phyloP scores from a whole-genome alignment of 2,888 invertebrate species.

The Anarsia innoxiella region DNA sequence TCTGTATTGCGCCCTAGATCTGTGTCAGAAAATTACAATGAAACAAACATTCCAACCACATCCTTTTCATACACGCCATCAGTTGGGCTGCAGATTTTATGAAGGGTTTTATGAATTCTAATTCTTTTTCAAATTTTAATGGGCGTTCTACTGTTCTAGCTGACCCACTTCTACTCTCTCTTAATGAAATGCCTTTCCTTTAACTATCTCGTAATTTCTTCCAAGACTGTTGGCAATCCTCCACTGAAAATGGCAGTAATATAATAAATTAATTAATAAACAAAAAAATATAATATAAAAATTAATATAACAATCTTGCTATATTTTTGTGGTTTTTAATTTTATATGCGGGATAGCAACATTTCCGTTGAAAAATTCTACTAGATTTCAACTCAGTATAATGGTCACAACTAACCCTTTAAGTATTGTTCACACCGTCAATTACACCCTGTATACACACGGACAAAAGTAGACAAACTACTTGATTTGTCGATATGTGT shows the following conservation, averaged over 20 bases:
- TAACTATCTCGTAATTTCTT: not conserved
- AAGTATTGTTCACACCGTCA: no score
- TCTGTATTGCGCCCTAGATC: no score
- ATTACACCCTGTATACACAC: not conserved
- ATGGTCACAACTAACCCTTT: no score
- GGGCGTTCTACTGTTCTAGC: conserved; percentile 6
- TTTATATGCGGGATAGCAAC: conserved; percentile 1
- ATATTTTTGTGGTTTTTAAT: not conserved
- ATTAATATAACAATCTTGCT: conserved; percentile 2
- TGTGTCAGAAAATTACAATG: conserved; percentile 2
- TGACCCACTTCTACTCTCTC: conserved; percentile 7
- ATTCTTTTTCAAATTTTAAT: conserved; percentile 8
- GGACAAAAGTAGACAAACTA: conserved; percentile 3
- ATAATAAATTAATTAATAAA: no score
- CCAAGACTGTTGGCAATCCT: conserved; percentile 1
- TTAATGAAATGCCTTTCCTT: conserved; percentile 5
- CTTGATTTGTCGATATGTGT: conserved; percentile 3
- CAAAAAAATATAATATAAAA: no score
- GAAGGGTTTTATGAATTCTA: conserved; percentile 14
- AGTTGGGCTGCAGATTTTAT: conserved; percentile 6
- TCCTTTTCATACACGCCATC: conserved; percentile 25
- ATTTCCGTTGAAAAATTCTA: no score
- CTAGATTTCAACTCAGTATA: no score
- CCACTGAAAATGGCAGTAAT: conserved; percentile 1
- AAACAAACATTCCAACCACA: conserved; percentile 11